A percentile compares a stretch with the other conserved stretches of the same genome.
These are phyloP conservation scores for Sturmia bella DNA, from an alignment of 2,888 invertebrate species.

Conservation along the genomic window DNA sequence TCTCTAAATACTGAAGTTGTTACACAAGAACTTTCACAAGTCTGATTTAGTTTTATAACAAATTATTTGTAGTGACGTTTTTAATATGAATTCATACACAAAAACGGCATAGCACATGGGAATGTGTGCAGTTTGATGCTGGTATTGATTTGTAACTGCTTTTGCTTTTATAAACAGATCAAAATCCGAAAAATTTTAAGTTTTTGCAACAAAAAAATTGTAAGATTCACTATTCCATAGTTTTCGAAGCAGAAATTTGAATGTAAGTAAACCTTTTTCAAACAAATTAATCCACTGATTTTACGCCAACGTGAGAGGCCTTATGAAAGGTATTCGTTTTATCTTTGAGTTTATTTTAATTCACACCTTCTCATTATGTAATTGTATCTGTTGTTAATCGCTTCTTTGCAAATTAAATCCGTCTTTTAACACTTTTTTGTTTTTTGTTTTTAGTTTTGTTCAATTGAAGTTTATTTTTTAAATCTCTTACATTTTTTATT, in stretches of 20 bases:
- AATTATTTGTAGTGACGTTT: conserved; percentile 1
- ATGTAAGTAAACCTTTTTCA: neutral
- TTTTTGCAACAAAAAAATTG: too few species aligned
- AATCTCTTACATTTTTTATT: conserved; percentile 47
- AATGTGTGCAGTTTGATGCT: too few species aligned
- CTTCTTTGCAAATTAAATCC: conserved; percentile 62
- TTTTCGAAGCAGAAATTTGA: too few species aligned
- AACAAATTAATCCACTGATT: too few species aligned
- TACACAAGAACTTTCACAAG: conserved; percentile 15
- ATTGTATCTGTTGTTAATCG: conserved; percentile 60
- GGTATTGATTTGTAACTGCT: too few species aligned
- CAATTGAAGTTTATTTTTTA: conserved; percentile 49
- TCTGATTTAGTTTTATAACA: conserved; percentile 18
- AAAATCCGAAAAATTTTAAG: too few species aligned
- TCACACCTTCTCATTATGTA: conserved; percentile 44
- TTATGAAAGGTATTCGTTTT: neutral
- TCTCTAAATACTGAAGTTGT: conserved; percentile 61
- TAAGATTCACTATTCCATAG: too few species aligned
- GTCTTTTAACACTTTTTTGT: conserved; percentile 56
- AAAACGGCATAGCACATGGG: too few species aligned
- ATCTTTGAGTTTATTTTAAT: neutral
- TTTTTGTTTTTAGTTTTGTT: conserved; percentile 38
- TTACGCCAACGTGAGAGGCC: neutral
- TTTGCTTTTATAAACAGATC: too few species aligned
- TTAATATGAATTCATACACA: too few species aligned